Percentiles rank a stretch among this genome's conserved stretches.
These are phyloP conservation scores for Apodemia zela DNA, from an alignment of 2,888 invertebrate genomes.

Conservation along the genomic window DNA sequence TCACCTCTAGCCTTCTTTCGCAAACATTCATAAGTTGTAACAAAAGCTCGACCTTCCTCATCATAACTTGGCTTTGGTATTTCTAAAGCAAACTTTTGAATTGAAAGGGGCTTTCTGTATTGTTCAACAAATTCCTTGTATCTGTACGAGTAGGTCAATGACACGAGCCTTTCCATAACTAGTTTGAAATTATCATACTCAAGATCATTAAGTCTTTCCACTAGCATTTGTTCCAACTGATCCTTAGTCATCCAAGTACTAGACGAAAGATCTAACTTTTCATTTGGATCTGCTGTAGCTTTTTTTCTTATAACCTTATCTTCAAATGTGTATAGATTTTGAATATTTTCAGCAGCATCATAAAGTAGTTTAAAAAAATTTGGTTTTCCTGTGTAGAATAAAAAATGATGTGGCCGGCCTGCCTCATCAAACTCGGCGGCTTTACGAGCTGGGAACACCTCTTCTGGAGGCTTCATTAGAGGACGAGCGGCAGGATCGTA, in stretches of 20 bases:
- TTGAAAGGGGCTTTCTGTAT: slow-evolving; percentile 82
- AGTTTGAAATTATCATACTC: slow-evolving; percentile 87
- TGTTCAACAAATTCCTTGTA: slow-evolving; percentile 87
- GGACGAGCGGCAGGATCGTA: slow-evolving; percentile 92
- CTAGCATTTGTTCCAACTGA: slow-evolving; percentile 81
- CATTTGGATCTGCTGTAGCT: slow-evolving; percentile 80
- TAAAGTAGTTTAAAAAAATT: slow-evolving; percentile 91
- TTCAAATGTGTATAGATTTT: slow-evolving; percentile 84
- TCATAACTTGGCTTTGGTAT: slow-evolving; percentile 86
- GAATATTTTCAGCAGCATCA: slow-evolving; percentile 86
- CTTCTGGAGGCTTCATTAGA: slow-evolving; percentile 92
- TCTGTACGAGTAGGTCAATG: slow-evolving; percentile 86
- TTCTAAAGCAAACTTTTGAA: slow-evolving; percentile 79
- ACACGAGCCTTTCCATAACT: slow-evolving; percentile 85
- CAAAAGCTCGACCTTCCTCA: slow-evolving; percentile 84
- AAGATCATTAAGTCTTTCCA: slow-evolving; percentile 84
- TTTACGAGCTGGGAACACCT: slow-evolving; percentile 90
- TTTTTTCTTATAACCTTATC: slow-evolving; percentile 85
- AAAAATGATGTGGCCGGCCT: slow-evolving; percentile 93
- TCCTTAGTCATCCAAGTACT: slow-evolving; percentile 83
- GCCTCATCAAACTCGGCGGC: slow-evolving; percentile 94
- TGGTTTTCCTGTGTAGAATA: slow-evolving; percentile 95
- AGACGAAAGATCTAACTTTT: slow-evolving; percentile 61
- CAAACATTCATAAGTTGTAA: slow-evolving; percentile 86
- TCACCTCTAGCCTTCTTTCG: slow-evolving; percentile 87